These are phyloP conservation scores for Cydia strobilella DNA, from an alignment of 1,140 invertebrate species.

Conservation along the genomic window DNA sequence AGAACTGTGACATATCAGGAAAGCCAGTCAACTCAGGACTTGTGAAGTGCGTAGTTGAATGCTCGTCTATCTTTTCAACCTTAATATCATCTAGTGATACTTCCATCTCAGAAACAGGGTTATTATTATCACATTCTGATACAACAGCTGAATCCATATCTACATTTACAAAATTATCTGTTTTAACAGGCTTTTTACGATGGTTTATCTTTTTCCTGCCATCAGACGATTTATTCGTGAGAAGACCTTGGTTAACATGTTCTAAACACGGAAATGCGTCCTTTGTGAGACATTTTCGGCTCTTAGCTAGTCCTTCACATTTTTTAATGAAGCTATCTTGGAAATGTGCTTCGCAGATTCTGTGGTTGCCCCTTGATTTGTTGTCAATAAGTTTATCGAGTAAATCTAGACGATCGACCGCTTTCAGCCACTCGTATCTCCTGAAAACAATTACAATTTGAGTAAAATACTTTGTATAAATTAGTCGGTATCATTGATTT, in stretches of 20 bases:
- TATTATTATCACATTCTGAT: conserved; percentile 4
- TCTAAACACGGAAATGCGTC: conserved; percentile 34
- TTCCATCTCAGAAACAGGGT: background rate
- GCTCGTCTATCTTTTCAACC: conserved; percentile 12
- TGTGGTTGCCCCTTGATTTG: conserved; percentile 35
- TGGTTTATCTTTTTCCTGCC: background rate
- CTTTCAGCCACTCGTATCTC: conserved; percentile 35
- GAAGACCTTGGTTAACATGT: conserved; percentile 8
- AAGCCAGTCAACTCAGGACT: conserved; percentile 3
- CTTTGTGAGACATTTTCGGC: conserved; percentile 35
- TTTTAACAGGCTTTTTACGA: background rate
- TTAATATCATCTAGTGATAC: conserved; percentile 11
- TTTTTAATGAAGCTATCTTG: conserved; percentile 29
- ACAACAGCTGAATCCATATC: background rate
- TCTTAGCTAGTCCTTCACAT: background rate
- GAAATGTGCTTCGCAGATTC: conserved; percentile 39
- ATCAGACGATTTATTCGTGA: background rate
- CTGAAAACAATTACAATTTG: conserved; percentile 10
- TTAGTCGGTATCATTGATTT: background rate
- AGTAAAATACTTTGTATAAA: background rate
- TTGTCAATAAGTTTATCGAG: conserved; percentile 27
- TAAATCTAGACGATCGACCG: conserved; percentile 35
- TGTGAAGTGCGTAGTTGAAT: background rate
- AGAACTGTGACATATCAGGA: conserved; percentile 19
- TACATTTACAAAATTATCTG: background rate